phyloP scores from a whole-genome alignment of 1,140 invertebrate species.

The Heliothis subflexa region DNA sequence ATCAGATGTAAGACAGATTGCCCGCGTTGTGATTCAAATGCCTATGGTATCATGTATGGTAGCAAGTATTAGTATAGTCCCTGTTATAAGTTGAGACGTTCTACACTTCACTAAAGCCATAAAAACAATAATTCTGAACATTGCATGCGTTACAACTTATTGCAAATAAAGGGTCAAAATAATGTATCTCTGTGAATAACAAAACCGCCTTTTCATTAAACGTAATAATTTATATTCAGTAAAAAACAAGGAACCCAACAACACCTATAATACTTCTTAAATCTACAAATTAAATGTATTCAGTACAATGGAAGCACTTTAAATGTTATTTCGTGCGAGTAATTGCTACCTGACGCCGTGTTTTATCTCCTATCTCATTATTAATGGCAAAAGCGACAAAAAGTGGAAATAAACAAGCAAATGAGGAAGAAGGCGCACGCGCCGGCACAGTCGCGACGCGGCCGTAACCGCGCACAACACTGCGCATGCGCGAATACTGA shows the following conservation, averaged over 20 bases:
- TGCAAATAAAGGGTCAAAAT: too few species aligned
- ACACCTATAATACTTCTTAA: not conserved
- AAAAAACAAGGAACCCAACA: too few species aligned
- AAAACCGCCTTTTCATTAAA: too few species aligned
- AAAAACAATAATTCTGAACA: too few species aligned
- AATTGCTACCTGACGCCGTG: conserved; percentile 50
- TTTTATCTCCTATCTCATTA: conserved; percentile 45
- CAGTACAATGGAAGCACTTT: conserved; percentile 5
- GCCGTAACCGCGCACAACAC: conserved; percentile 57
- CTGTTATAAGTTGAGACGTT: too few species aligned
- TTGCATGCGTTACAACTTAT: too few species aligned
- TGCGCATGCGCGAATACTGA: conserved; percentile 53
- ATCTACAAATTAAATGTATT: conserved; percentile 2
- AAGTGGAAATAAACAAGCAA: conserved; percentile 59
- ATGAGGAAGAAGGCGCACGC: conserved; percentile 53
- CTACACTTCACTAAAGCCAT: too few species aligned
- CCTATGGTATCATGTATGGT: not conserved
- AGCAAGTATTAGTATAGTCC: not conserved
- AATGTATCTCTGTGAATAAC: too few species aligned
- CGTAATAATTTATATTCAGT: too few species aligned
- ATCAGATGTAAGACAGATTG: conserved; percentile 29
- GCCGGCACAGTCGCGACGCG: conserved; percentile 62
- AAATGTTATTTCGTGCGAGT: conserved; percentile 52
- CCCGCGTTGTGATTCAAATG: not conserved
- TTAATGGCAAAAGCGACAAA: conserved; percentile 55